phyloP scores from a whole-genome alignment of 2,113 vertebrate genomes.

The Oenanthe oenanthe region DNA sequence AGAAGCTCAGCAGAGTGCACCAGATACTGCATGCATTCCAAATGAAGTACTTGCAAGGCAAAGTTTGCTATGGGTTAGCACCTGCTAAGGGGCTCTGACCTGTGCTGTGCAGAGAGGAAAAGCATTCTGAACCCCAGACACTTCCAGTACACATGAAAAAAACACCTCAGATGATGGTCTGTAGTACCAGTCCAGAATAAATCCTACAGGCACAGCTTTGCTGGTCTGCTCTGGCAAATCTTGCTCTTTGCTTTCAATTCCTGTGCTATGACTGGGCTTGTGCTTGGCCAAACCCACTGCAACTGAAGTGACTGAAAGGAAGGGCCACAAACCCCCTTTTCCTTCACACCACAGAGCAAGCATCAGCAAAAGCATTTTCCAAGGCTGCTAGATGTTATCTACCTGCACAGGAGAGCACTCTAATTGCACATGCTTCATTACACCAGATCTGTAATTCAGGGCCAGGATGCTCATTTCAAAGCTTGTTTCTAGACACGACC shows the following conservation, averaged over 20 bases:
- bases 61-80: not conserved
- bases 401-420: not conserved
- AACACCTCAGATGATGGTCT: not conserved
- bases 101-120: not conserved
- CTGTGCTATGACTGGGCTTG: not conserved
- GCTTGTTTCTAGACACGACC: not conserved
- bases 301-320: not conserved
- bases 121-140: not conserved
- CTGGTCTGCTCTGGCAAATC: not conserved
- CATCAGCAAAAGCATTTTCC: not conserved
- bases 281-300: not conserved
- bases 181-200: not conserved
- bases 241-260: not conserved
- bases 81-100: not conserved
- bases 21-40: not conserved
- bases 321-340: not conserved
- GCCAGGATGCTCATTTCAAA: conserved; percentile 29
- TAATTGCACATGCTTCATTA: not conserved
- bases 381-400: not conserved
- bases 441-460: not conserved
- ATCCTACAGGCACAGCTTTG: not conserved
- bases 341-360: not conserved
- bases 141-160: not conserved
- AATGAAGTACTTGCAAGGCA: not conserved
- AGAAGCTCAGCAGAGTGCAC: not conserved